Evolutionary conservation across 2,797 vertebrate species (phyloP).

Genomic region (Odontamblyopus rebecca): DNA sequence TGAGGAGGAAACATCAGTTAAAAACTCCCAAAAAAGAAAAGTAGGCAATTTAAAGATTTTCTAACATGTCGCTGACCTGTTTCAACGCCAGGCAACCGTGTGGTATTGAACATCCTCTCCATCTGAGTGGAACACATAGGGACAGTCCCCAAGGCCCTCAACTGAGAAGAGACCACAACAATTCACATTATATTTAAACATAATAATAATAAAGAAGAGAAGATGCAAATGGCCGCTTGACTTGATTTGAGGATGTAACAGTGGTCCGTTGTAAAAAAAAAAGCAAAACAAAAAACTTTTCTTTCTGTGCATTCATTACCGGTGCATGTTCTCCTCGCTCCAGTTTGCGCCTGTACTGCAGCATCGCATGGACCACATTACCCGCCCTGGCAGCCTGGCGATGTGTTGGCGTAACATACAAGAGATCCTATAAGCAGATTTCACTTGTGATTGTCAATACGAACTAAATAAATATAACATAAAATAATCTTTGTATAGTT

Average conservation of each 20-base stretch:
- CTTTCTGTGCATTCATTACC: constrained; percentile 63
- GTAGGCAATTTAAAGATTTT: no score
- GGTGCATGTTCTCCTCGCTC: constrained; percentile 90
- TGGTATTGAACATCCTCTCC: constrained; percentile 96
- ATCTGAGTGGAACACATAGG: constrained; percentile 95
- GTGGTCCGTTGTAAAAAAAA: not conserved
- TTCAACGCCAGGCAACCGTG: constrained; percentile 88
- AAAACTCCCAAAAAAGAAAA: not conserved
- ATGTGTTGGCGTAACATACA: constrained; percentile 82
- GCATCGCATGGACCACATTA: constrained; percentile 86
- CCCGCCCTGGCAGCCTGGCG: constrained; percentile 88
- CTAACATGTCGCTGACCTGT: constrained; percentile 72
- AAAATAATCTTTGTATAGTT: not conserved
- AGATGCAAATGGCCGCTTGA: not conserved
- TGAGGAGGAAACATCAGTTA: not conserved
- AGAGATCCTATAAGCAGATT: constrained; percentile 79
- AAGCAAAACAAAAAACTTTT: no score
- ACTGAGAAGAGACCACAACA: constrained; percentile 58
- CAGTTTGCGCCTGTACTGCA: constrained; percentile 89
- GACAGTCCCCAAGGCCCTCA: constrained; percentile 87
- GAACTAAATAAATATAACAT: not conserved
- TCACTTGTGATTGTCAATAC: not conserved
- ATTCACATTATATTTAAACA: not conserved
- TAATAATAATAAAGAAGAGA: not conserved
- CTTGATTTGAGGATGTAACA: not conserved